Evolutionary conservation across 2,888 invertebrate species (phyloP).

Genomic region (Nymphalis urticae): DNA sequence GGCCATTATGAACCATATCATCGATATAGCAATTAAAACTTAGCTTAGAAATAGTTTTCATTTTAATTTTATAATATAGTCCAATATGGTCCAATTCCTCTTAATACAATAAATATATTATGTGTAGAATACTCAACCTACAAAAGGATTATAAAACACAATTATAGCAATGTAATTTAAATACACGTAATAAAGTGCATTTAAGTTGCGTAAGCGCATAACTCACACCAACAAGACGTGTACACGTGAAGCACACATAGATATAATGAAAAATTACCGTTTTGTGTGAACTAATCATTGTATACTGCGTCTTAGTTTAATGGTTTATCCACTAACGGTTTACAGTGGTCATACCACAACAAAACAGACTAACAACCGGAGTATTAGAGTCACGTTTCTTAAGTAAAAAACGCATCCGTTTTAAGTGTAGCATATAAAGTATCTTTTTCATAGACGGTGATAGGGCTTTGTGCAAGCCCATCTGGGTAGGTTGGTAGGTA

Average conservation of each 20-base stretch:
- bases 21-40: too few species aligned
- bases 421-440: too few species aligned
- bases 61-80: too few species aligned
- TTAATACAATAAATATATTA: too few species aligned
- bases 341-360: neutral
- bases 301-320: neutral
- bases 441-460: too few species aligned
- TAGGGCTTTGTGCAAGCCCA: too few species aligned
- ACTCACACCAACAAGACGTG: neutral
- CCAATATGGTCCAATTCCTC: too few species aligned
- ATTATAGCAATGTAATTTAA: neutral
- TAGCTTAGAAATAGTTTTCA: too few species aligned
- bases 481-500: too few species aligned
- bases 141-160: neutral
- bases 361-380: neutral
- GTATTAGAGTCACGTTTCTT: too few species aligned
- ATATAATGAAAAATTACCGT: neutral
- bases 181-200: neutral
- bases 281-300: neutral
- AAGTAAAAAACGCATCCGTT: too few species aligned
- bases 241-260: neutral
- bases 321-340: neutral
- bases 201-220: constrained; percentile 1
- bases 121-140: neutral
- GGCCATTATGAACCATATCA: too few species aligned